Evolutionary conservation across 1,140 invertebrate species (phyloP).

Genomic region (Hyles euphorbiae): DNA sequence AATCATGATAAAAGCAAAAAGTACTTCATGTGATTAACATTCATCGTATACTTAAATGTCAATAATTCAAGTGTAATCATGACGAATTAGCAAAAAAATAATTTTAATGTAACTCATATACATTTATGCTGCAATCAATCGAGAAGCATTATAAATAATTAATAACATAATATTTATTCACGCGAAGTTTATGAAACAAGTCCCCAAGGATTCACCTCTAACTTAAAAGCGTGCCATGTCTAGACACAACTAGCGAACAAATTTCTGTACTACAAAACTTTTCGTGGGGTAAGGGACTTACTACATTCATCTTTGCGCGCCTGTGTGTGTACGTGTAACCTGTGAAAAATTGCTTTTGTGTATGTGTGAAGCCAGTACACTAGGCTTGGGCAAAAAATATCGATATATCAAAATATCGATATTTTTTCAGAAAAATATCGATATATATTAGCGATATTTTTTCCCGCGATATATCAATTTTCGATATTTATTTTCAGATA

Average conservation of each 20-base stretch:
- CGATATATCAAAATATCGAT: too few relatives aligned
- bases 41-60: too few relatives aligned
- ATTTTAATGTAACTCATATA: too few relatives aligned
- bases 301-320: slow-evolving; percentile 47
- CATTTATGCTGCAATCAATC: too few relatives aligned
- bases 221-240: slow-evolving; percentile 70
- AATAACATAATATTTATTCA: slow-evolving; percentile 44
- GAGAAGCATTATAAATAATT: slow-evolving; percentile 11
- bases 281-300: slow-evolving; percentile 64
- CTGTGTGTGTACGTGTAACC: slow-evolving; percentile 56
- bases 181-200: slow-evolving; percentile 52
- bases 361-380: slow-evolving; percentile 45
- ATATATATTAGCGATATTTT: too few relatives aligned
- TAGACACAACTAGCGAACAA: slow-evolving; percentile 72
- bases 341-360: slow-evolving; percentile 70
- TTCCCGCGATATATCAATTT: too few relatives aligned
- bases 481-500: too few relatives aligned
- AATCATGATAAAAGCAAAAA: background rate
- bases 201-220: slow-evolving; percentile 62
- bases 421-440: too few relatives aligned
- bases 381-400: too few relatives aligned
- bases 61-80: too few relatives aligned
- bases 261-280: slow-evolving; percentile 71
- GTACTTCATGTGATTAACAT: background rate
- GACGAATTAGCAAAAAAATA: too few relatives aligned